These are phyloP conservation scores for Capreolus pygargus DNA, from an alignment of 2,113 vertebrate genomes.

Conservation along the genomic window DNA sequence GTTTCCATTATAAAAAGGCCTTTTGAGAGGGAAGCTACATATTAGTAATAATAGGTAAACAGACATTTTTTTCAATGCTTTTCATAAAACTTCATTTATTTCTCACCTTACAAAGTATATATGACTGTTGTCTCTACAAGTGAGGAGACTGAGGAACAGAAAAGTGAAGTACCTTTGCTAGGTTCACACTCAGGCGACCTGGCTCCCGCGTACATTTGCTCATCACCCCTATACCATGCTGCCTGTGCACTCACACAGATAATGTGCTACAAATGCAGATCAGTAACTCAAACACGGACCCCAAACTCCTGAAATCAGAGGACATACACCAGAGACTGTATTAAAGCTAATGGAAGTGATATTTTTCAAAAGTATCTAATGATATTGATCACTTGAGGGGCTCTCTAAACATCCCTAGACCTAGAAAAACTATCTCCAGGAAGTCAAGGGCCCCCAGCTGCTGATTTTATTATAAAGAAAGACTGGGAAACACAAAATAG, in stretches of 20 bases:
- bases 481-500: background rate
- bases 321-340: background rate
- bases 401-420: background rate
- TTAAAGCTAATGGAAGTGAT: background rate
- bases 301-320: background rate
- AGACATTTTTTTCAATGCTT: background rate
- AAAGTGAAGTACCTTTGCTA: background rate
- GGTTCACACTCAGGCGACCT: background rate
- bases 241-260: background rate
- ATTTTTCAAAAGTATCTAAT: background rate
- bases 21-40: background rate
- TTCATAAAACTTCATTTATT: background rate
- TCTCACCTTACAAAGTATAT: background rate
- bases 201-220: rapidly evolving
- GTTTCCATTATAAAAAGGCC: background rate
- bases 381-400: background rate
- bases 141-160: background rate
- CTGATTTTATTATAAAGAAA: background rate
- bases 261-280: background rate
- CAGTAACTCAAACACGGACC: background rate
- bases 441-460: background rate
- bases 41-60: background rate
- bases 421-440: background rate
- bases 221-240: background rate
- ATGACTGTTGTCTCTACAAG: background rate